Conservation (phyloP, 2,797 vertebrate genomes). For the Sphenopsis melanotis region DNA sequence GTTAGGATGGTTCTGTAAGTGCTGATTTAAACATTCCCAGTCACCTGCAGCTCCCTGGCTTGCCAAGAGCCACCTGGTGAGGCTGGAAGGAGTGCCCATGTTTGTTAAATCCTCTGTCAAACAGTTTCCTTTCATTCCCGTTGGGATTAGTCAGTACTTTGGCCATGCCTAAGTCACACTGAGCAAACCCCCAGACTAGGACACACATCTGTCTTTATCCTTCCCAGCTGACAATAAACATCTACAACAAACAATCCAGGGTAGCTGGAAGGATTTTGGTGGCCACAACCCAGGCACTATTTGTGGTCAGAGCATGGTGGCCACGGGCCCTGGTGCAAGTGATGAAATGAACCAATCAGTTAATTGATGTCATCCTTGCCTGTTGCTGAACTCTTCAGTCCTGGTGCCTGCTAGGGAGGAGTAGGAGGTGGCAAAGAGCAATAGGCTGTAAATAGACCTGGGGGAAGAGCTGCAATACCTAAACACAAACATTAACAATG, state of each 20-base stretch:
- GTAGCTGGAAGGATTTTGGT: background rate
- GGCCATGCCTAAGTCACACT: background rate
- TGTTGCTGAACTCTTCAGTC: background rate
- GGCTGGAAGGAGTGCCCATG: background rate
- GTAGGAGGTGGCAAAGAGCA: background rate
- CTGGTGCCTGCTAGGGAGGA: background rate
- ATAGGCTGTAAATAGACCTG: background rate
- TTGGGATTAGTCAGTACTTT: background rate
- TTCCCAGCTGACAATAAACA: background rate
- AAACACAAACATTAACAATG: background rate
- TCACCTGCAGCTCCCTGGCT: background rate
- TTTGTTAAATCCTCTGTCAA: background rate
- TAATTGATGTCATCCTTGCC: background rate
- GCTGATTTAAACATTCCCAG: background rate
- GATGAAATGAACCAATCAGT: background rate
- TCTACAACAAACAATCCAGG: background rate
- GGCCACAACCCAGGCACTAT: background rate
- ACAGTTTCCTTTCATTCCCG: background rate
- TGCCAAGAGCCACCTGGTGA: background rate
- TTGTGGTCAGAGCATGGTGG: background rate
- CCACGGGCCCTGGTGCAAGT: background rate
- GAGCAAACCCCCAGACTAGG: background rate
- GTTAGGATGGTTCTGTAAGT: background rate
- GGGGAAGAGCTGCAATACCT: background rate
- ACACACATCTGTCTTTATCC: background rate